Evolutionary conservation across 2,888 invertebrate species (phyloP).

Genomic region (Patella pellucida): DNA sequence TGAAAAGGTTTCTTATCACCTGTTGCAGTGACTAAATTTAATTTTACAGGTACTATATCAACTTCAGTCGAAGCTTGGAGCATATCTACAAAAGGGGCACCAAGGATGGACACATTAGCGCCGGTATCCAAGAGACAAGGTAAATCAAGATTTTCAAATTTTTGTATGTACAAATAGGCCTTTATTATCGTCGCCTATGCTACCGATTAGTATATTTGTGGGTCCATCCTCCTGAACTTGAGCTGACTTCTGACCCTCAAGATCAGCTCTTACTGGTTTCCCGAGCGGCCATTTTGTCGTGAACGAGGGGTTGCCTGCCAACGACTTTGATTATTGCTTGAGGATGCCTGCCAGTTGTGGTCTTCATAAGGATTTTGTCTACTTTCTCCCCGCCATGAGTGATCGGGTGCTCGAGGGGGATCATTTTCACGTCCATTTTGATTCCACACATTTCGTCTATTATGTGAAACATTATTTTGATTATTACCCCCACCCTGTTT

Average conservation of each 20-base stretch:
- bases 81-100: background rate
- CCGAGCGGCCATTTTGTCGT: background rate
- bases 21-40: constrained; percentile 1
- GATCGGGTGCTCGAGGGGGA: too few species aligned
- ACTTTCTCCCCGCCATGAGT: too few species aligned
- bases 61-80: background rate
- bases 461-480: too few species aligned
- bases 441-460: too few species aligned
- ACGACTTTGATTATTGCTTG: background rate
- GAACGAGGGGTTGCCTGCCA: background rate
- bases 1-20: constrained; percentile 1
- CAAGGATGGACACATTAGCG: background rate
- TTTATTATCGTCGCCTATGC: background rate
- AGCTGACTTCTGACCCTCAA: background rate
- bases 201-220: too few species aligned
- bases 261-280: background rate
- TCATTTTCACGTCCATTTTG: too few species aligned
- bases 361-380: too few species aligned
- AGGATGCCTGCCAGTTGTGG: too few species aligned
- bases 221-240: too few species aligned
- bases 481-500: background rate
- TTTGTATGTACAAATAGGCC: background rate
- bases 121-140: background rate
- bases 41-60: background rate
- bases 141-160: background rate